A percentile compares a stretch with the other conserved stretches of the same genome.
These are phyloP conservation scores for Forbesichthys agassizii DNA, from an alignment of 2,113 vertebrate genomes.

Conservation along the genomic window DNA sequence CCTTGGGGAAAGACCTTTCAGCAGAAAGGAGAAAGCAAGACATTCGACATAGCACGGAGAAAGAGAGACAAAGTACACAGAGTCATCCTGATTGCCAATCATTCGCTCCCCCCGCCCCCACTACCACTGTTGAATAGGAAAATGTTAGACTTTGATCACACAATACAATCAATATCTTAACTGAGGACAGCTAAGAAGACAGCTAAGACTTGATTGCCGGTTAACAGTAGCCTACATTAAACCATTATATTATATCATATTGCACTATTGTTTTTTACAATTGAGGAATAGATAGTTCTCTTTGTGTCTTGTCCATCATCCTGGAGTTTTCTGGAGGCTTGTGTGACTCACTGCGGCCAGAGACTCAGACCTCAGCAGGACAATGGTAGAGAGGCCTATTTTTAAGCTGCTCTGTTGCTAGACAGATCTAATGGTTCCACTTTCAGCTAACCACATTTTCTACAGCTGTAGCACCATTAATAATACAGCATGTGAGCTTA, in stretches of 20 bases:
- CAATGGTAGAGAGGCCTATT: constrained; percentile 37
- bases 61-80: constrained; percentile 1
- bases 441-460: constrained; percentile 2
- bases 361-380: constrained; percentile 19
- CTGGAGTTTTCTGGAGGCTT: constrained; percentile 8
- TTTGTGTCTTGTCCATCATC: too few relatives aligned
- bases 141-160: constrained; percentile 31
- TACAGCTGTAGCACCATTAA: too few relatives aligned
- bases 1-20: constrained; percentile 55
- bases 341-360: constrained; percentile 26
- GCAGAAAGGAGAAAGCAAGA: constrained; percentile 42
- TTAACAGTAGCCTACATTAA: too few relatives aligned
- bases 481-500: too few relatives aligned
- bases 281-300: too few relatives aligned
- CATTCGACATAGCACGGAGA: constrained; percentile 36
- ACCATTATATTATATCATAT: too few relatives aligned
- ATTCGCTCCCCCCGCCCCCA: constrained; percentile 11
- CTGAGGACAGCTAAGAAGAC: too few relatives aligned
- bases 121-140: constrained; percentile 23
- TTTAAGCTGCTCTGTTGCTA: constrained; percentile 34
- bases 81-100: constrained; percentile 41
- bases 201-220: too few relatives aligned
- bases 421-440: constrained; percentile 27
- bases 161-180: background rate
- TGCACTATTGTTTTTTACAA: too few relatives aligned